A percentile compares a stretch with the other conserved stretches of the same genome.
These are phyloP conservation scores for Stratiolaelaps scimitus DNA, from an alignment of 1,140 invertebrate species.

Conservation along the genomic window DNA sequence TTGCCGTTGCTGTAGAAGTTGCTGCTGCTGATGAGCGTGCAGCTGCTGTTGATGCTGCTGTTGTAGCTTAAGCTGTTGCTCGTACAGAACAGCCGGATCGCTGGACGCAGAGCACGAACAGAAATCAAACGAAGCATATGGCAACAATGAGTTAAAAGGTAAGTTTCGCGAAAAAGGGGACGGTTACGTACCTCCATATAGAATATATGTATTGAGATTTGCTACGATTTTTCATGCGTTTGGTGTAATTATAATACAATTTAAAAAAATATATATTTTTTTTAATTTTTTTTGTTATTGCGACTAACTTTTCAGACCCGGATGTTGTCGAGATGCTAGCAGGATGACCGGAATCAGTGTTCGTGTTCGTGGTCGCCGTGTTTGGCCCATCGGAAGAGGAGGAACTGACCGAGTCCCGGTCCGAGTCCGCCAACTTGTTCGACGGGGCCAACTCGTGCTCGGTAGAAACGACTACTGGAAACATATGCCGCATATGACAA, in stretches of 20 bases:
- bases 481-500: too few relatives aligned
- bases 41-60: conserved; percentile 25
- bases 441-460: not conserved
- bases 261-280: too few relatives aligned
- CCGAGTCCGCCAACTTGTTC: conserved; percentile 15
- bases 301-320: too few relatives aligned
- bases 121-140: too few relatives aligned
- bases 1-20: conserved; percentile 22
- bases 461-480: too few relatives aligned
- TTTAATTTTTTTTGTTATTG: too few relatives aligned
- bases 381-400: conserved; percentile 6
- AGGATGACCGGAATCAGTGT: conserved; percentile 3
- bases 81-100: conserved; percentile 10
- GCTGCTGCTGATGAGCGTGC: conserved; percentile 26
- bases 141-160: too few relatives aligned
- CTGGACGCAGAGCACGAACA: not conserved
- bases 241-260: too few relatives aligned
- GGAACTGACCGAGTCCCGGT: conserved; percentile 26
- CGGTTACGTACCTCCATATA: too few relatives aligned
- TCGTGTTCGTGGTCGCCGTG: conserved; percentile 1
- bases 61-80: conserved; percentile 22
- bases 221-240: too few relatives aligned
- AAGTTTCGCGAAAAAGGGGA: too few relatives aligned
- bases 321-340: not conserved
- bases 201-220: too few relatives aligned